These are phyloP conservation scores for Phalacrocorax brasilianus DNA, from an alignment of 2,113 vertebrate genomes.

Conservation along the genomic window DNA sequence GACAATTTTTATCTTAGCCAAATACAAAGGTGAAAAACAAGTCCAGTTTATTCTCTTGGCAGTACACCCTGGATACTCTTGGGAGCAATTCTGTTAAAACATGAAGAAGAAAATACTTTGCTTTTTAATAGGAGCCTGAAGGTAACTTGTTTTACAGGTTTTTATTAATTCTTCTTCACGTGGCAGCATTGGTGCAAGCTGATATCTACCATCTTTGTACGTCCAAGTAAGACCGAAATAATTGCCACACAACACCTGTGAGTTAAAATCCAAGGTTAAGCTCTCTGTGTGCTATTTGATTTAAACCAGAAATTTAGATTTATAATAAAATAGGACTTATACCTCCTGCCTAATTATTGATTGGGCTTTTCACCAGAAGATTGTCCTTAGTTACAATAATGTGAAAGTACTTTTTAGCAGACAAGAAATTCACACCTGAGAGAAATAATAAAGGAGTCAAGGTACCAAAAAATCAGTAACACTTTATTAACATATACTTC, in stretches of 20 bases:
- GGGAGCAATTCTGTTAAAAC: neutral
- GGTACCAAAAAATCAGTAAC: neutral
- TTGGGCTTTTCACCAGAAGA: neutral
- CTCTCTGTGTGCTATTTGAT: neutral
- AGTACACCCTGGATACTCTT: neutral
- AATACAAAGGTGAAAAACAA: neutral
- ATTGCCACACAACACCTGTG: neutral
- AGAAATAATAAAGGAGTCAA: constrained; percentile 62
- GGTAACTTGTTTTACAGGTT: neutral
- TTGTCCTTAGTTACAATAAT: neutral
- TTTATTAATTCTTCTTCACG: neutral
- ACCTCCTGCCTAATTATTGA: neutral
- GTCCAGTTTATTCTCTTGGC: neutral
- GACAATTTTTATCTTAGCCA: neutral
- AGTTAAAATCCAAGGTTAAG: neutral
- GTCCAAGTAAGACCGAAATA: neutral
- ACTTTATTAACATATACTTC: constrained; percentile 70
- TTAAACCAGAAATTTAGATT: neutral
- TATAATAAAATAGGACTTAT: neutral
- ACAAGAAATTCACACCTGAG: neutral
- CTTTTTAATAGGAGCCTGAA: neutral
- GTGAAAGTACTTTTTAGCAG: neutral
- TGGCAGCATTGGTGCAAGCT: neutral
- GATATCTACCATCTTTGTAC: neutral
- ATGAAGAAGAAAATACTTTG: neutral